Evolutionary conservation across 1,140 invertebrate species (phyloP).

Genomic region (Lithobius niger): DNA sequence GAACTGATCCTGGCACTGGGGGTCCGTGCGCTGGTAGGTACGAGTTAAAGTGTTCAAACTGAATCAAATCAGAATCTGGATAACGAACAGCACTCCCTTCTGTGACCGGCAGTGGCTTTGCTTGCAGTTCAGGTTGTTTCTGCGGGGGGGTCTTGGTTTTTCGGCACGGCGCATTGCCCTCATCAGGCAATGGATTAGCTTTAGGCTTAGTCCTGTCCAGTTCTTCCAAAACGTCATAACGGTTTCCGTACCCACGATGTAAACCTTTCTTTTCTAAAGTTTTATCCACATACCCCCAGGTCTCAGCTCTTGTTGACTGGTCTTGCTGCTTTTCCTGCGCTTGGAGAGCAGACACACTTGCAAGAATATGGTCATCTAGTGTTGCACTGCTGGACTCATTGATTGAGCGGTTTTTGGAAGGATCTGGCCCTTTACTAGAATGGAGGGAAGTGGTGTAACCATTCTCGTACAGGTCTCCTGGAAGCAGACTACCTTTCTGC

Average conservation of each 20-base stretch:
- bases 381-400: too few species aligned
- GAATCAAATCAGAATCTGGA: background rate
- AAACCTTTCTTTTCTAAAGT: background rate
- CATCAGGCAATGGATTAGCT: background rate
- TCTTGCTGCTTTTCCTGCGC: background rate
- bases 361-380: background rate
- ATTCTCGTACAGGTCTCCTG: background rate
- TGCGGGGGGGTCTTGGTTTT: background rate
- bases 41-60: background rate
- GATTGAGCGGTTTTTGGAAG: background rate
- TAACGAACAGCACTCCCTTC: background rate
- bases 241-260: background rate
- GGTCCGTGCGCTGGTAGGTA: background rate
- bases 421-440: background rate
- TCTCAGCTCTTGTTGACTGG: background rate
- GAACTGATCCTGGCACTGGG: too few species aligned
- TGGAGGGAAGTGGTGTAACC: background rate
- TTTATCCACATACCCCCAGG: constrained; percentile 2
- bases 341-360: background rate
- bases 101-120: background rate
- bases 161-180: background rate
- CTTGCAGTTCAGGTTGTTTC: background rate
- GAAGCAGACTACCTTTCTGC: too few species aligned
- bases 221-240: background rate
- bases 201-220: too few species aligned